Evolutionary conservation across 2,113 vertebrate species (phyloP).

Genomic region (Nymphicus hollandicus): DNA sequence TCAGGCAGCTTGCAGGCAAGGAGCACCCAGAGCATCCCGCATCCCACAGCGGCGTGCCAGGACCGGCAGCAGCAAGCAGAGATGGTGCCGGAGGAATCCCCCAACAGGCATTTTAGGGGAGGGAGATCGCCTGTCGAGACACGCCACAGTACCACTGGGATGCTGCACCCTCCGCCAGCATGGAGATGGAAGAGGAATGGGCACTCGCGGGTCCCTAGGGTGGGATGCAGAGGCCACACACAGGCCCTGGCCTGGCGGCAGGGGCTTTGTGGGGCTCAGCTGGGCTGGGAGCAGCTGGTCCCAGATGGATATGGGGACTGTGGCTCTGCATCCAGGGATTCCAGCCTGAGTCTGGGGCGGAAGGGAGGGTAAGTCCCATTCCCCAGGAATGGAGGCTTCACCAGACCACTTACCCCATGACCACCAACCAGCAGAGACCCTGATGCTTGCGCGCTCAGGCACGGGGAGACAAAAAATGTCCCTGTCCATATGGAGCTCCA

Average conservation of each 20-base stretch:
- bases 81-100: background rate
- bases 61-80: background rate
- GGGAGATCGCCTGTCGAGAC: background rate
- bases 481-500: background rate
- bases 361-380: background rate
- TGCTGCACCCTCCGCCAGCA: background rate
- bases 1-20: background rate
- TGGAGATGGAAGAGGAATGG: background rate
- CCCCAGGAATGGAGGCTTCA: background rate
- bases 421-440: background rate
- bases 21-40: background rate
- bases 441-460: background rate
- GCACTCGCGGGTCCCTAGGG: background rate
- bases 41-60: background rate
- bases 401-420: fast-evolving
- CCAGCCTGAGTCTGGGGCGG: background rate
- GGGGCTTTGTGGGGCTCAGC: background rate
- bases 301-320: fast-evolving
- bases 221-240: background rate
- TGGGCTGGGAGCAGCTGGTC: background rate
- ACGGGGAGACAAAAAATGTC: background rate
- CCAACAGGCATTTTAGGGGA: background rate
- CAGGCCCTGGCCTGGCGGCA: fast-evolving
- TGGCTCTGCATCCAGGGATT: background rate
- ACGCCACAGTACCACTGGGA: background rate